Percentiles rank a stretch among this genome's conserved stretches.
Evolutionary conservation across 2,113 vertebrate genomes (phyloP).

Genomic region (Corythaixoides concolor): DNA sequence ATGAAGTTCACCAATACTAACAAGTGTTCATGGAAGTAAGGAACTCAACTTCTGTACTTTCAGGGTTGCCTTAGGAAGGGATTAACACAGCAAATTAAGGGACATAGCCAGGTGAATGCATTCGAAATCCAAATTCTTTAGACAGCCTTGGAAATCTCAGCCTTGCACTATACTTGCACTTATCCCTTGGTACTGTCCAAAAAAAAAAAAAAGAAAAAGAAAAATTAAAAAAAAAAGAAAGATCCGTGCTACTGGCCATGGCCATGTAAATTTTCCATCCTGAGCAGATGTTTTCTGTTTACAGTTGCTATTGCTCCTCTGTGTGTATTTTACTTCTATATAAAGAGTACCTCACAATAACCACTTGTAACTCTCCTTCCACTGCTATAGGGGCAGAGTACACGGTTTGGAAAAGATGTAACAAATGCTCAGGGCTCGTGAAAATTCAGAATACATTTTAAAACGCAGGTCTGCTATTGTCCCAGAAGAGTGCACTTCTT

Average conservation of each 20-base stretch:
- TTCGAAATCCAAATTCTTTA: neutral
- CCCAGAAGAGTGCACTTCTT: neutral
- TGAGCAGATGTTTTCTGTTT: neutral
- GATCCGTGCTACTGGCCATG: neutral
- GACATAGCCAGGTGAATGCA: neutral
- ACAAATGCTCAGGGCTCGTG: neutral
- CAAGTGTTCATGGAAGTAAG: neutral
- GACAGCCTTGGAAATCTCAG: neutral
- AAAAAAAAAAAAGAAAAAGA: neutral
- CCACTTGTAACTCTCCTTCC: neutral
- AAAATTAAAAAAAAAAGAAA: too few relatives aligned
- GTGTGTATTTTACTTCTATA: neutral
- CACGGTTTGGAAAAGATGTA: neutral
- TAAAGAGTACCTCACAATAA: neutral
- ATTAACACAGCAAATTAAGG: neutral
- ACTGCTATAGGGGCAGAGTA: rapidly evolving
- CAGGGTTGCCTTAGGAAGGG: neutral
- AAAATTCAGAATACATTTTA: neutral
- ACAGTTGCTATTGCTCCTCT: neutral
- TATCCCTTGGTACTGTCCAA: neutral
- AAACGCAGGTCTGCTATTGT: neutral
- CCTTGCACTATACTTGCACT: neutral
- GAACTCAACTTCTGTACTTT: neutral
- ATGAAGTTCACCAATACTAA: neutral
- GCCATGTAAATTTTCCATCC: neutral